Evolutionary conservation across 2,113 vertebrate genomes (phyloP).

Genomic region (Lota lota): DNA sequence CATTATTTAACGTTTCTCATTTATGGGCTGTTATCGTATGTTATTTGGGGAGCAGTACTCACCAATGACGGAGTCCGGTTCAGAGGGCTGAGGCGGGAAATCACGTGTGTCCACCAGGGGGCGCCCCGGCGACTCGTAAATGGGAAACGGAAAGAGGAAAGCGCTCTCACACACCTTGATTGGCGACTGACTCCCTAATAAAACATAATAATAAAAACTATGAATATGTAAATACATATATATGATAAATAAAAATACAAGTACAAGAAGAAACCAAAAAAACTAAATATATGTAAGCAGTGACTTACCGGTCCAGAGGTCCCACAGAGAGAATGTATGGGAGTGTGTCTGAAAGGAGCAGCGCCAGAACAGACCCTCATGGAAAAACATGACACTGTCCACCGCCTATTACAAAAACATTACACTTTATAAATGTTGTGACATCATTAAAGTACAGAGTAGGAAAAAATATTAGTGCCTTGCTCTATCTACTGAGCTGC

Average conservation of each 20-base stretch:
- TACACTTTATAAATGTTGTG: background rate
- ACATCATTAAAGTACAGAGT: background rate
- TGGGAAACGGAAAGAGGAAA: slow-evolving; percentile 80
- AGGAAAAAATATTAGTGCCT: background rate
- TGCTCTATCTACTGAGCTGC: too few species aligned
- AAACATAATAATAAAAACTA: too few species aligned
- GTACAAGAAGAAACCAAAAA: background rate
- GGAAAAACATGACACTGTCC: slow-evolving; percentile 66
- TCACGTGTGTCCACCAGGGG: slow-evolving; percentile 15
- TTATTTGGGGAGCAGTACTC: slow-evolving; percentile 48
- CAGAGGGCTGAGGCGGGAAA: slow-evolving; percentile 33
- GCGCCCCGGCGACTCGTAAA: slow-evolving; percentile 63
- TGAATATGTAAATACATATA: too few species aligned
- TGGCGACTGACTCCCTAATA: slow-evolving; percentile 76
- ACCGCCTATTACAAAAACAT: background rate
- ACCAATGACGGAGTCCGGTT: slow-evolving; percentile 75
- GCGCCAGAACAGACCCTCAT: slow-evolving; percentile 87
- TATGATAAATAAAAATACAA: too few species aligned
- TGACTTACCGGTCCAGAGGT: slow-evolving; percentile 82
- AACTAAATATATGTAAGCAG: background rate
- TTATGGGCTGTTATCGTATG: too few species aligned
- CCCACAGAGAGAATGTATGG: slow-evolving; percentile 70
- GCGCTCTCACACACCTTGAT: slow-evolving; percentile 80
- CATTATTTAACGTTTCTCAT: background rate
- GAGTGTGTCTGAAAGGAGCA: slow-evolving; percentile 76